These are phyloP conservation scores for Tolmerus cingulatus DNA, from an alignment of 2,888 invertebrate genomes.

Conservation along the genomic window DNA sequence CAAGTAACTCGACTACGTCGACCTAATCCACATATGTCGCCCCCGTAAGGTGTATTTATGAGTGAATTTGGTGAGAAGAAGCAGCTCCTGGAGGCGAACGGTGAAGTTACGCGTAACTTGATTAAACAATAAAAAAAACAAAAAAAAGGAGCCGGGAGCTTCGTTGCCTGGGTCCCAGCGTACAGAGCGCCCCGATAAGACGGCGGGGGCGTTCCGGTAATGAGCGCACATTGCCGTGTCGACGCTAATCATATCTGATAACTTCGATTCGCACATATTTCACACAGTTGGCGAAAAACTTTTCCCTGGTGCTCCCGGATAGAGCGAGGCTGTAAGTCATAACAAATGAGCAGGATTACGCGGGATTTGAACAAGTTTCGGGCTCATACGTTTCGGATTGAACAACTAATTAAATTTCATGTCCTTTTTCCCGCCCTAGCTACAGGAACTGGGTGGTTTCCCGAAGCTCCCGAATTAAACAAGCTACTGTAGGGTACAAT, in stretches of 20 bases:
- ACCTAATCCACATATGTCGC: slow-evolving; percentile 29
- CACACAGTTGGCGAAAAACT: slow-evolving; percentile 8
- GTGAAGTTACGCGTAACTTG: slow-evolving; percentile 44
- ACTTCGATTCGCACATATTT: slow-evolving; percentile 37
- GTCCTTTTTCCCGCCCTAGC: not conserved
- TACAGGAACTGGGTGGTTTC: not conserved
- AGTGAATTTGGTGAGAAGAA: slow-evolving; percentile 9
- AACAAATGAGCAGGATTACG: slow-evolving; percentile 1
- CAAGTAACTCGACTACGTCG: slow-evolving; percentile 20
- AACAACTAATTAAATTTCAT: not conserved
- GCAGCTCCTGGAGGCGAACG: slow-evolving; percentile 5
- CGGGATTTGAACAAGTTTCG: not conserved
- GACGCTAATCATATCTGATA: slow-evolving; percentile 31
- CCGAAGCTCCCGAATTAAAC: not conserved
- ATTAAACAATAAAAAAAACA: slow-evolving; percentile 45
- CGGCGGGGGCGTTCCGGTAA: not conserved
- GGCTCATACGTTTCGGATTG: not conserved
- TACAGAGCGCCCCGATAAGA: not conserved
- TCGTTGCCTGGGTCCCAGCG: not conserved
- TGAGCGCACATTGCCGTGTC: not conserved
- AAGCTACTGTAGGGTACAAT: not conserved
- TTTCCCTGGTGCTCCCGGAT: not conserved
- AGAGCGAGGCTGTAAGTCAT: not conserved
- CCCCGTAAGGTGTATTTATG: slow-evolving; percentile 37
- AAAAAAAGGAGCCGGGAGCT: not conserved